Evolutionary conservation across 2,797 vertebrate species (phyloP).

Genomic region (Acipenser ruthenus): DNA sequence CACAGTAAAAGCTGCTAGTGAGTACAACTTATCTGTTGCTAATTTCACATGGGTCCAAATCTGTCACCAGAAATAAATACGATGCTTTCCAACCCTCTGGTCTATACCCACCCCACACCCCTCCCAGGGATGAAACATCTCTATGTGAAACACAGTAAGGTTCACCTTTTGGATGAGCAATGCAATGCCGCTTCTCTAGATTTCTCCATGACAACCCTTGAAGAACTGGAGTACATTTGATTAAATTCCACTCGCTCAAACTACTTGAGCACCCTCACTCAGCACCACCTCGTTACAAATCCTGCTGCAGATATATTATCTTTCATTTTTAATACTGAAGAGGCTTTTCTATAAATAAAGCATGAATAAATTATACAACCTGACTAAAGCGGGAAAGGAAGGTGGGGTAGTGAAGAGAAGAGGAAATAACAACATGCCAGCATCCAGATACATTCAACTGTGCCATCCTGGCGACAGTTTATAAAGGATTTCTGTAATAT

Average conservation of each 20-base stretch:
- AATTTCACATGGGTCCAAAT: too few species aligned
- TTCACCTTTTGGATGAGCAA: too few species aligned
- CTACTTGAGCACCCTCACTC: slow-evolving; percentile 25
- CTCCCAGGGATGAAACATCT: too few species aligned
- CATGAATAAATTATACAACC: background rate
- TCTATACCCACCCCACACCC: too few species aligned
- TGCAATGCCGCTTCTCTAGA: too few species aligned
- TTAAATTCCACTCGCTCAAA: slow-evolving; percentile 43
- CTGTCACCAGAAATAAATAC: too few species aligned
- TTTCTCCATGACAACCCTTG: slow-evolving; percentile 11
- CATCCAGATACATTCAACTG: background rate
- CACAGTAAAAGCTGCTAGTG: too few species aligned
- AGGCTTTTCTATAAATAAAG: background rate
- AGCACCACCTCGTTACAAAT: slow-evolving; percentile 9
- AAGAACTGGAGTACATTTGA: slow-evolving; percentile 25
- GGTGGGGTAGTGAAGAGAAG: background rate
- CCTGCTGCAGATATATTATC: slow-evolving; percentile 16
- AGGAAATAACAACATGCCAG: background rate
- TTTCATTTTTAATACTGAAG: background rate
- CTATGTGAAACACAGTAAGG: too few species aligned
- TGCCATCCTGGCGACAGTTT: too few species aligned
- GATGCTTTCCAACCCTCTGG: too few species aligned
- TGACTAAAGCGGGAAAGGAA: background rate
- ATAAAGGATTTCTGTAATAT: too few species aligned
- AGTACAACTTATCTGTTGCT: too few species aligned